Evolutionary conservation across 2,797 vertebrate species (phyloP), one percentile per base, ranked within the genome.

Genomic region (Poeciliopsis infans): DNA sequence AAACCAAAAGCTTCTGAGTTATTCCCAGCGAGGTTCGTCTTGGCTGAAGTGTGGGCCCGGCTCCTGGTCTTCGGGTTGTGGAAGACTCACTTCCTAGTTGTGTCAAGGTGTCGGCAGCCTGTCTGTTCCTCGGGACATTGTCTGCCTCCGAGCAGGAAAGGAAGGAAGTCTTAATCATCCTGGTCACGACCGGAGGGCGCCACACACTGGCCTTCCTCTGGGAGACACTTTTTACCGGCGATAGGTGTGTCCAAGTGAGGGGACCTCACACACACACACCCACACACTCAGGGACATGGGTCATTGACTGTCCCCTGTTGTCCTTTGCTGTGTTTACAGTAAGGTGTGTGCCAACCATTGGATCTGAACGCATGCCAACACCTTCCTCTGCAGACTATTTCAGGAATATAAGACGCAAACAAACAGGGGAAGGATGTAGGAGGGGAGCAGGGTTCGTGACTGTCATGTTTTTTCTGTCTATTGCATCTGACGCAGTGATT

Each of bases 91-190:
- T 94, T 95, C 95, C 95, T 93, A 51, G 47, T 75, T 72, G 31
- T 91, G 91, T 90, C 69, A 49, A 94, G 88, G 87, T 92, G 95
- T 91, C 90, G 89, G 90, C 94, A 95, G 94, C 81, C 87, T 93
- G 94, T 95, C 96, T 96, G 94, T 90, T 90, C 88, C 79, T 89
- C 53, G 45, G 83, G 87, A 94, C 93, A 94, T 94, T 92, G 89
- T 84, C 89, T 84, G 74, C 85, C 75, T 82, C 81, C 23, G 66
- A 92, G 77, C 74, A 18, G 92, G 88, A 91, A 90, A 94, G 95
- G 95, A 96, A 96, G 94, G 87, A 92, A 92, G 90, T 89, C 87
- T 93, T 93, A 94, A 95, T 95, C 95, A 94, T 93, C 91, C 86
- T 85, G 82, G 76, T 90, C 87, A 84, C 78, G 87, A 92, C 94